Evolutionary conservation across 2,888 invertebrate genomes (phyloP).

Genomic region (Phlogophora meticulosa): DNA sequence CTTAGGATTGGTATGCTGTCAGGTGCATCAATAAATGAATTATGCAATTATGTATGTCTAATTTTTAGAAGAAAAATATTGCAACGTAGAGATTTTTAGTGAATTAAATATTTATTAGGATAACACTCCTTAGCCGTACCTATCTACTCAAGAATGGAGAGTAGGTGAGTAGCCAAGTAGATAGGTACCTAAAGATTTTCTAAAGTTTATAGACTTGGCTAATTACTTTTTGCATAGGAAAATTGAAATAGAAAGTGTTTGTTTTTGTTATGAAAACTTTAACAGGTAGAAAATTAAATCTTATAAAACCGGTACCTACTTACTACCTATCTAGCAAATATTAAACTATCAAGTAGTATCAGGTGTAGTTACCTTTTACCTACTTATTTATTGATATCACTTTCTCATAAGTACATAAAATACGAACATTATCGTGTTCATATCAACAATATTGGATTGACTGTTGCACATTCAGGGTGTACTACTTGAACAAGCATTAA

Average conservation of each 20-base stretch:
- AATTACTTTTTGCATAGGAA: background rate
- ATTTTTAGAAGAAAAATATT: background rate
- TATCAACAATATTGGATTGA: conserved; percentile 23
- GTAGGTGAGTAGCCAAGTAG: background rate
- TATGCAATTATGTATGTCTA: background rate
- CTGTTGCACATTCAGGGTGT: conserved; percentile 44
- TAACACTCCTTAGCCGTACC: no score
- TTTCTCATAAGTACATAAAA: background rate
- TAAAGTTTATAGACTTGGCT: background rate
- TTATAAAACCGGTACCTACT: conserved; percentile 13
- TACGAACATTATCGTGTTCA: conserved; percentile 13
- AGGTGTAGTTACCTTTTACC: conserved; percentile 3
- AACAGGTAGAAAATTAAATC: conserved; percentile 16
- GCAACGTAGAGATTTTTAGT: no score
- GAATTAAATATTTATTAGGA: no score
- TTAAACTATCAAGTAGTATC: conserved; percentile 9
- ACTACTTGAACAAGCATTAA: conserved; percentile 21
- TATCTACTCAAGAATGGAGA: no score
- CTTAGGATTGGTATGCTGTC: background rate
- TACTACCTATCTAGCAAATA: conserved; percentile 15
- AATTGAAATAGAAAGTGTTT: background rate
- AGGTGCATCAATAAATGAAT: background rate
- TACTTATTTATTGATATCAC: conserved; percentile 13
- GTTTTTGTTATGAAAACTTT: conserved; percentile 1
- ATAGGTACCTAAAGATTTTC: background rate